Evolutionary conservation across 1,140 invertebrate species (phyloP), one percentile per base, ranked within the genome.

Genomic region (Aplysia californica): DNA sequence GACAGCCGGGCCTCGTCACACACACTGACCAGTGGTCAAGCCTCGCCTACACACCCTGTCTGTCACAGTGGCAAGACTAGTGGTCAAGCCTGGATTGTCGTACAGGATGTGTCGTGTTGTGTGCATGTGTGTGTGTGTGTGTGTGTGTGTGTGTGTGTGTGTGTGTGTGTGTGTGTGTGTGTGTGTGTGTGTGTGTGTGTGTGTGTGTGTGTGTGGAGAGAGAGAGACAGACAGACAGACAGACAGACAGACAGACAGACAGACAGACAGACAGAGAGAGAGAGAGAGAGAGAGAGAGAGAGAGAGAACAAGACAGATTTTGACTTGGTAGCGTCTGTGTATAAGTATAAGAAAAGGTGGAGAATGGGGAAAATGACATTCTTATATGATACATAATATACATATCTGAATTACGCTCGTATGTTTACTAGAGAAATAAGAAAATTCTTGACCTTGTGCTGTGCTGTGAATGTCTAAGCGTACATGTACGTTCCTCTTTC

Each of bases 201-300:
- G 21, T 4, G 18, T 21, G 6, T 23, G 3, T 10, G 10, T 3
- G 35, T 21, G 20, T n/a, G 10, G 36, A 69, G 36, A 41, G 15
- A 41, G 36, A 38, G 31, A 39, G 66, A 18, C 3, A 69, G 31
- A 41, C 20, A 41, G 35, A 39, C 3, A 69, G 66, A 69, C 35
- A 69, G 66, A 69, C 35, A 69, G 66, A 69, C 35, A 69, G 36
- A 39, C 35, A 39, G 66, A 69, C 35, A 69, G 66, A 69, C 18
- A 69, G 66, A 69, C 35, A 69, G 66, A 69, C 35, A 69, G 66
- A 69, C 35, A 69, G 66, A 69, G 66, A 69, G 36, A 69, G 66
- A 69, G 66, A 39, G 33, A 39, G 31, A 69, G 23, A 69, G 66
- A 69, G 66, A 69, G 66, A 69, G 36, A 18, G 36, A 69, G 35